Conservation (phyloP, 1,140 invertebrate species). For the Macrotrachela quadricornifera region DNA sequence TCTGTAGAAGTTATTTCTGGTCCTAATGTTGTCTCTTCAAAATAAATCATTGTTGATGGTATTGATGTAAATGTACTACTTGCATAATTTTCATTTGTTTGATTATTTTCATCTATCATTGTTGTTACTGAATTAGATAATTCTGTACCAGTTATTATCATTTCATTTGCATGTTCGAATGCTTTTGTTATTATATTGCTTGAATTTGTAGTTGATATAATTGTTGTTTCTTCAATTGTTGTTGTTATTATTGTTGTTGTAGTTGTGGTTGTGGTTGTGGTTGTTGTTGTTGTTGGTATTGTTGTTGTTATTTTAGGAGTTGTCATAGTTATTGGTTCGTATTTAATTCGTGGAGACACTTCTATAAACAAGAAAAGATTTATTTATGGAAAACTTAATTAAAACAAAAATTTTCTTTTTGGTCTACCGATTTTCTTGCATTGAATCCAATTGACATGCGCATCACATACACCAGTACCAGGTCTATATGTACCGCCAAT, state of each 20-base stretch:
- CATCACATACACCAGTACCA: slow-evolving; percentile 3
- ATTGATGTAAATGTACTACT: too few species aligned
- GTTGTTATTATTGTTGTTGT: not conserved
- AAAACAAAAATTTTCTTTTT: not conserved
- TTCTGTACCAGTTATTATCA: not conserved
- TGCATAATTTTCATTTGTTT: not conserved
- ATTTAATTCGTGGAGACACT: not conserved
- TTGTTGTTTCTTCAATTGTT: not conserved
- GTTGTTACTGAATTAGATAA: not conserved
- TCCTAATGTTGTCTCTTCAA: too few species aligned
- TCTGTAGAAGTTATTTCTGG: too few species aligned
- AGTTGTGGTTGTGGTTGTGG: too few species aligned
- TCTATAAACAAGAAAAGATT: not conserved
- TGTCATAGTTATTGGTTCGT: not conserved
- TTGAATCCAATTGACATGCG: not conserved
- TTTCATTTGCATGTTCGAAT: not conserved
- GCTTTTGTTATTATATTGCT: not conserved
- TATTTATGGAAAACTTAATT: not conserved
- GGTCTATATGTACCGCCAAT: slow-evolving; percentile 8
- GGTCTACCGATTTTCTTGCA: not conserved
- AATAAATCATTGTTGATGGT: too few species aligned
- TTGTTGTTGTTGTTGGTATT: not conserved
- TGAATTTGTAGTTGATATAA: too few species aligned
- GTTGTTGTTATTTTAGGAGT: not conserved
- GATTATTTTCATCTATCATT: not conserved